Base-by-base conservation (phyloP, 2,888 invertebrate genomes). In the Galeopsomyia nigrocyanea region DNA sequence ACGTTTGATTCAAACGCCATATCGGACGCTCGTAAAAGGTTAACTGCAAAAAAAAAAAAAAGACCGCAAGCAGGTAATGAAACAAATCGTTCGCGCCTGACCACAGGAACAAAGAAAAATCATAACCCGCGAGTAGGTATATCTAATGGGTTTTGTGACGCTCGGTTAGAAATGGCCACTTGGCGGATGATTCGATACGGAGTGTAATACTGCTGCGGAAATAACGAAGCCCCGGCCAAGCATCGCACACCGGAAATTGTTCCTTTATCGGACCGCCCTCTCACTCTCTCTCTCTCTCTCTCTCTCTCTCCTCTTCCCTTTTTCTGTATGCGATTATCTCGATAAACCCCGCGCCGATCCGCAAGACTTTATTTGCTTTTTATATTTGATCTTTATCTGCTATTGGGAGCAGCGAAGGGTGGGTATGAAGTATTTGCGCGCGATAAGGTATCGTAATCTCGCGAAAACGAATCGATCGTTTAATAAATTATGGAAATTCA, bases 181-280 rank as follows among this genome's bases (percentile, higher is more conserved):
- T 17, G 46, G 50, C 64, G 51, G 26, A 69, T 67, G 66, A 74
- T 70, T 70, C 73, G 66, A 67, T 58, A 63, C 74, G 73, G 75
- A 69, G 63, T 74, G 76, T 78, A 82, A 80, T 80, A 67, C 78
- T 64, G 69, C 75, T 63, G 78, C 80, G 81, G 81, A 82, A 81
- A 79, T 81, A 79, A 78, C 77, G 74, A 79, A 74, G 76, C 78
- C 79, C 78, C 61, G 39, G 39, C 39, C 39, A 10, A 39, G 39
- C 39, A 10, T 39, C 39, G 39, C 13, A 10, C 13, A 70, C 75
- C 79, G 79, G 79, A 79, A 78, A 79, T 79, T 78, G 77, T 78
- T 77, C 71, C 78, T 77, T 77, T 74, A 77, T 77, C 77, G 76
- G 71, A 63, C 19, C 39, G 31, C 22, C 22, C 39, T 39, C 39